Conservation (phyloP, 2,888 invertebrate species). For the Synergus laeviventris region DNA sequence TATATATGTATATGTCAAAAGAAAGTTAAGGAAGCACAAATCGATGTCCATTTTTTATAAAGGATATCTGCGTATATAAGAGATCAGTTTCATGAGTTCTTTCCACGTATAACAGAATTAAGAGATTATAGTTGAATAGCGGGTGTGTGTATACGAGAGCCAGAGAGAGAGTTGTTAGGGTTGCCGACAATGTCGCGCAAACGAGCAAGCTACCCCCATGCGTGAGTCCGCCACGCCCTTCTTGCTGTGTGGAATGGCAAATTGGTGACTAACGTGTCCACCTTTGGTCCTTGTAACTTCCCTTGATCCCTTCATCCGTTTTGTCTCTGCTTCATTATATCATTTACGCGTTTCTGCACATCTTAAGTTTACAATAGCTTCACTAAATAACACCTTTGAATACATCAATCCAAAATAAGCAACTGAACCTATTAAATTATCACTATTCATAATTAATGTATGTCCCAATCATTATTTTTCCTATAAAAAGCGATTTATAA, state of each 20-base stretch:
- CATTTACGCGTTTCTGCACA: neutral
- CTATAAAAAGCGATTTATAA: too few species aligned
- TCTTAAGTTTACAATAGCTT: neutral
- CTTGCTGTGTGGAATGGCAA: constrained; percentile 68
- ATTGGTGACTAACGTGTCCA: constrained; percentile 63
- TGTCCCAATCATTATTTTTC: too few species aligned
- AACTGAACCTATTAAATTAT: too few species aligned
- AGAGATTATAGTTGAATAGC: constrained; percentile 26
- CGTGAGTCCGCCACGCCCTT: constrained; percentile 69
- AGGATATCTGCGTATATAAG: neutral
- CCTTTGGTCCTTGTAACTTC: constrained; percentile 42
- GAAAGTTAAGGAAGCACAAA: neutral
- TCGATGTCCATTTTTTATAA: neutral
- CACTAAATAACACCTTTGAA: neutral
- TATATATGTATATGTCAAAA: too few species aligned
- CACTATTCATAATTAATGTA: too few species aligned
- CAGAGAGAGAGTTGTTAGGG: constrained; percentile 55
- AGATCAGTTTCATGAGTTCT: neutral
- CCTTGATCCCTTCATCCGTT: constrained; percentile 43
- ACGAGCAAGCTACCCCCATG: constrained; percentile 68
- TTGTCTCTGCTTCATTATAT: constrained; percentile 44
- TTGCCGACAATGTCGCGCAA: constrained; percentile 71
- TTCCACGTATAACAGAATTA: neutral
- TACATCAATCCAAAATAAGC: neutral
- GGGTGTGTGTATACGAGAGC: constrained; percentile 45